Conservation (phyloP, 2,113 vertebrate genomes). For the Cyprinodon brontotheroides region DNA sequence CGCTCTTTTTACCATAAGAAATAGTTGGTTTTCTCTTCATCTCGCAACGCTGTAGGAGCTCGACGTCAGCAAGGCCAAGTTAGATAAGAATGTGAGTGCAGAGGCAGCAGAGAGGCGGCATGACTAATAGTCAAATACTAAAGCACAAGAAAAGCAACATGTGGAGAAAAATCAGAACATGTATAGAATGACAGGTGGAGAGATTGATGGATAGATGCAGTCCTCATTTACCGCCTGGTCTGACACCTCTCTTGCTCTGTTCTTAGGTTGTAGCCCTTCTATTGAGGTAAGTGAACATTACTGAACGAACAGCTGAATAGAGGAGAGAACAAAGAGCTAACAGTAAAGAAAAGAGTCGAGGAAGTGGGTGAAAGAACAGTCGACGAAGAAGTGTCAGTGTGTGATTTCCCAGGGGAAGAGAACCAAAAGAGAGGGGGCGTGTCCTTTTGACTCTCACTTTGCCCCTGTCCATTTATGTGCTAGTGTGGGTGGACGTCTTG, state of each 20-base stretch:
- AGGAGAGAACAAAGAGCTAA: conserved; percentile 53
- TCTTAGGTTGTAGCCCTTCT: conserved; percentile 42
- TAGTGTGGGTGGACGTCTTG: conserved; percentile 15
- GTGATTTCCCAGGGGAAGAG: conserved; percentile 56
- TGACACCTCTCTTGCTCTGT: conserved; percentile 36
- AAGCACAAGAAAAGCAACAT: conserved; percentile 13
- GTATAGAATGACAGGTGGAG: conserved; percentile 12
- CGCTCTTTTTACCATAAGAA: conserved; percentile 47
- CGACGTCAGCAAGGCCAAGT: conserved; percentile 45
- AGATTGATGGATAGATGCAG: conserved; percentile 14
- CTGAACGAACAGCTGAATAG: conserved; percentile 54
- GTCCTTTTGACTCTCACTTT: conserved; percentile 17
- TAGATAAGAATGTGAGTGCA: conserved; percentile 62
- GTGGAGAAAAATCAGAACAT: not conserved
- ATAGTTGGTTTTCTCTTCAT: conserved; percentile 60
- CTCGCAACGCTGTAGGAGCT: conserved; percentile 50
- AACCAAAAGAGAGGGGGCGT: conserved; percentile 45
- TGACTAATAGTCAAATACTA: conserved; percentile 49
- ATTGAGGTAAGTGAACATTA: conserved; percentile 47
- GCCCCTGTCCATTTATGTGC: conserved; percentile 2
- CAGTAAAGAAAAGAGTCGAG: conserved; percentile 41
- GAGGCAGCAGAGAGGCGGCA: conserved; percentile 55
- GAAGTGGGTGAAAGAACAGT: conserved; percentile 58
- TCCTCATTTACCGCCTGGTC: conserved; percentile 8
- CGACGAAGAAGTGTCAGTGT: conserved; percentile 50